Conservation (phyloP, 1,140 invertebrate species). For the Heterodera schachtii region DNA sequence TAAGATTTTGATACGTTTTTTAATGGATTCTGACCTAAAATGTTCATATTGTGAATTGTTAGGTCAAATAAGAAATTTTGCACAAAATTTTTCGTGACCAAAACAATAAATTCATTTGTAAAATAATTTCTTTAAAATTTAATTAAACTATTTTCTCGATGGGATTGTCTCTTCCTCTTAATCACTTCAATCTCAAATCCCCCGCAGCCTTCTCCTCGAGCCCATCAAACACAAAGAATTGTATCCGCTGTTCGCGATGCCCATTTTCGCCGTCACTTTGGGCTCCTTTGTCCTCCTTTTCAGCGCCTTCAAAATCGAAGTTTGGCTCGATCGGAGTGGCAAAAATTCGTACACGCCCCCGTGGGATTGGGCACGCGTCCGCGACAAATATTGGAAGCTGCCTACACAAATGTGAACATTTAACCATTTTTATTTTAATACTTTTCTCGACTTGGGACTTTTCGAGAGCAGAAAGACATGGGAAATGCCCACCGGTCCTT, state of each 20-base stretch:
- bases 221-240: constrained; percentile 19
- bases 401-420: constrained; percentile 24
- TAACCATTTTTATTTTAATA: neutral
- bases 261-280: constrained; percentile 6
- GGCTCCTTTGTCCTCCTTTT: constrained; percentile 41
- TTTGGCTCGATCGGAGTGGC: constrained; percentile 53
- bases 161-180: too few species aligned
- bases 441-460: neutral
- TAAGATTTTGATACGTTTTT: too few species aligned
- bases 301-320: constrained; percentile 50
- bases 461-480: neutral
- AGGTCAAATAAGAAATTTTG: too few species aligned
- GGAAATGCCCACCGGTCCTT: neutral
- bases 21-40: too few species aligned
- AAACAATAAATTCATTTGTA: too few species aligned
- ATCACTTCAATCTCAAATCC: neutral
- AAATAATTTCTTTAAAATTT: too few species aligned
- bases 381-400: constrained; percentile 35
- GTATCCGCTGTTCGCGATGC: constrained; percentile 17
- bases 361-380: constrained; percentile 52
- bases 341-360: constrained; percentile 35
- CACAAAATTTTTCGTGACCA: too few species aligned
- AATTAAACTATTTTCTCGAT: too few species aligned
- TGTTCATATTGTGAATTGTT: too few species aligned
- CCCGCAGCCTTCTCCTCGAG: neutral